phyloP scores from a whole-genome alignment of 2,888 invertebrate species.

The Zhuqinia jingwanae region DNA sequence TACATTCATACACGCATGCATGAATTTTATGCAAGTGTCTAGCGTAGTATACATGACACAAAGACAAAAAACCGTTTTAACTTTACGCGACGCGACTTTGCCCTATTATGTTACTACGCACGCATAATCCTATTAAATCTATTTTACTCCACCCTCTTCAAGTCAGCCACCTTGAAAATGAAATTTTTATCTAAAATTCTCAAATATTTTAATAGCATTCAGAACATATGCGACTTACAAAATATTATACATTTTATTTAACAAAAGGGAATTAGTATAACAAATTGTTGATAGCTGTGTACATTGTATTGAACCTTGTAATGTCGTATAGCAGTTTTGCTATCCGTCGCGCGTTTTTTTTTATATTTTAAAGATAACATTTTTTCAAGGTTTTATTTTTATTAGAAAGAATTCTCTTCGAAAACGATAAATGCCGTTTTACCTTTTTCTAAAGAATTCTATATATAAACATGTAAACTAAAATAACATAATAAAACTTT shows the following conservation, averaged over 20 bases:
- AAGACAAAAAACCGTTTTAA: no score
- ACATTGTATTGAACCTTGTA: no score
- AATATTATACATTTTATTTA: no score
- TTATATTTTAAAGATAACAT: slow-evolving; percentile 27
- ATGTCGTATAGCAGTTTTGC: no score
- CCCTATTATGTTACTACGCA: slow-evolving; percentile 42
- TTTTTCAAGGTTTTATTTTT: slow-evolving; percentile 43
- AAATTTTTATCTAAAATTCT: background rate
- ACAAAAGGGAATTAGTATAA: no score
- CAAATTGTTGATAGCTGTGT: no score
- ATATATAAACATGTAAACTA: no score
- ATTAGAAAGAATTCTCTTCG: slow-evolving; percentile 2
- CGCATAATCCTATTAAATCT: slow-evolving; percentile 28
- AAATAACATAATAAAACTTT: no score
- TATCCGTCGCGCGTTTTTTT: slow-evolving; percentile 9
- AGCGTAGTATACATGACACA: no score
- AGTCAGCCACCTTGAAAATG: slow-evolving; percentile 49
- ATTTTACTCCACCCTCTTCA: slow-evolving; percentile 44
- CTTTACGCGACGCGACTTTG: slow-evolving; percentile 63
- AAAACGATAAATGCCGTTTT: slow-evolving; percentile 27
- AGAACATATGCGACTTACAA: background rate
- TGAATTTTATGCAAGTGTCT: no score
- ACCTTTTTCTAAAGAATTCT: slow-evolving; percentile 25
- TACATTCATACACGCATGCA: no score
- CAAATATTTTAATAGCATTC: slow-evolving; percentile 3